These are phyloP conservation scores for Cepaea hortensis DNA, from an alignment of 2,888 invertebrate genomes.

Conservation along the genomic window DNA sequence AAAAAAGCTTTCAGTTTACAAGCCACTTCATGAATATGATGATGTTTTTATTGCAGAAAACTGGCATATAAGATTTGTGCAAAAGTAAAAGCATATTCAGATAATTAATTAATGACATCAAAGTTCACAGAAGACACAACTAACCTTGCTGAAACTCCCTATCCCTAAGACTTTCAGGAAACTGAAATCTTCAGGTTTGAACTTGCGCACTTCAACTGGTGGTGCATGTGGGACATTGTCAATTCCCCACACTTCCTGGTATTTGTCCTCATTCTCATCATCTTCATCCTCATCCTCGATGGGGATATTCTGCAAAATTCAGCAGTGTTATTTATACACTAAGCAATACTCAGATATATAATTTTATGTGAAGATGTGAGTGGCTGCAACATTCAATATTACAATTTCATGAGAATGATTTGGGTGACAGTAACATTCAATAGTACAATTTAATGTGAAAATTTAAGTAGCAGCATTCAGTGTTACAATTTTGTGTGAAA, in stretches of 20 bases:
- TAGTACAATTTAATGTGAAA: too few relatives aligned
- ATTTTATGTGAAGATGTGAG: not conserved
- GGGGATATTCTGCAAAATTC: not conserved
- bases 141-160: conserved; percentile 98
- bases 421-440: too few relatives aligned
- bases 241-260: conserved; percentile 69
- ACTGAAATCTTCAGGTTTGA: conserved; percentile 93
- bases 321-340: not conserved
- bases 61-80: too few relatives aligned
- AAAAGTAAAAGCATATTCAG: too few relatives aligned
- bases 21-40: too few relatives aligned
- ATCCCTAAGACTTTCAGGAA: conserved; percentile 98
- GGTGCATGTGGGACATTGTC: conserved; percentile 50
- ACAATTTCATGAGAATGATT: not conserved
- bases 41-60: too few relatives aligned
- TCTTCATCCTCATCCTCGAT: conserved; percentile 56
- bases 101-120: too few relatives aligned
- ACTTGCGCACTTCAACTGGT: conserved; percentile 81
- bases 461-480: not conserved
- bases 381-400: not conserved
- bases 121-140: not conserved
- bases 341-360: not conserved
- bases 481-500: not conserved
- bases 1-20: too few relatives aligned
- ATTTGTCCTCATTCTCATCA: conserved; percentile 62